Evolutionary conservation across 2,797 vertebrate genomes (phyloP).

Genomic region (Diplodus sargus): DNA sequence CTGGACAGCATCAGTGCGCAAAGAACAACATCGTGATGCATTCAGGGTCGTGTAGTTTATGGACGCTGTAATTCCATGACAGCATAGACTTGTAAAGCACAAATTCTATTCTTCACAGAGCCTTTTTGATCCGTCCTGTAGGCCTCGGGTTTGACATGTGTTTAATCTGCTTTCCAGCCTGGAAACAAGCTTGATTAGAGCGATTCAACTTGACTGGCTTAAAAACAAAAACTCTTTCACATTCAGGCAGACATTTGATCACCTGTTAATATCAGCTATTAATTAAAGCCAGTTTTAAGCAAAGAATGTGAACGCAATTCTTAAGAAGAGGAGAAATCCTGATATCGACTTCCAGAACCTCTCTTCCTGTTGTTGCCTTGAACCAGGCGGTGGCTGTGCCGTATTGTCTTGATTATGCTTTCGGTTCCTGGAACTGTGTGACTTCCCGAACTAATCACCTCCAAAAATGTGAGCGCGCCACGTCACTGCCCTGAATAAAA

Average conservation of each 20-base stretch:
- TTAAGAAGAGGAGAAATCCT: neutral
- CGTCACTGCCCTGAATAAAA: constrained; percentile 1
- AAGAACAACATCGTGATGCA: too few species aligned
- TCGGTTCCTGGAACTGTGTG: constrained; percentile 32
- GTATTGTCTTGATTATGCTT: constrained; percentile 35
- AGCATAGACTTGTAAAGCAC: too few species aligned
- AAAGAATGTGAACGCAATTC: neutral
- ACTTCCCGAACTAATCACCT: constrained; percentile 14
- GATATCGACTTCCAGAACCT: constrained; percentile 22
- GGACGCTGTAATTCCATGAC: too few species aligned
- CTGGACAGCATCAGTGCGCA: too few species aligned
- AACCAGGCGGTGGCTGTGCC: neutral
- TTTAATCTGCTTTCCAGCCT: too few species aligned
- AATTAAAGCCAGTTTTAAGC: neutral
- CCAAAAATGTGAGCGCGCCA: constrained; percentile 23
- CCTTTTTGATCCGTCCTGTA: too few species aligned
- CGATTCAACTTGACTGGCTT: too few species aligned
- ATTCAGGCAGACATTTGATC: neutral
- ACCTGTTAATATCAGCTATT: neutral
- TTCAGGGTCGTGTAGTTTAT: too few species aligned
- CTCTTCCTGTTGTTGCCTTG: constrained; percentile 3
- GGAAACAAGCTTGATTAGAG: too few species aligned
- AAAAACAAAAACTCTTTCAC: neutral
- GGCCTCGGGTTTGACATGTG: too few species aligned
- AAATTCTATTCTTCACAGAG: too few species aligned